Percentiles rank a stretch among this genome's conserved stretches.
These are phyloP conservation scores for Calameuta pallipes DNA, from an alignment of 2,888 invertebrate species.

Conservation along the genomic window DNA sequence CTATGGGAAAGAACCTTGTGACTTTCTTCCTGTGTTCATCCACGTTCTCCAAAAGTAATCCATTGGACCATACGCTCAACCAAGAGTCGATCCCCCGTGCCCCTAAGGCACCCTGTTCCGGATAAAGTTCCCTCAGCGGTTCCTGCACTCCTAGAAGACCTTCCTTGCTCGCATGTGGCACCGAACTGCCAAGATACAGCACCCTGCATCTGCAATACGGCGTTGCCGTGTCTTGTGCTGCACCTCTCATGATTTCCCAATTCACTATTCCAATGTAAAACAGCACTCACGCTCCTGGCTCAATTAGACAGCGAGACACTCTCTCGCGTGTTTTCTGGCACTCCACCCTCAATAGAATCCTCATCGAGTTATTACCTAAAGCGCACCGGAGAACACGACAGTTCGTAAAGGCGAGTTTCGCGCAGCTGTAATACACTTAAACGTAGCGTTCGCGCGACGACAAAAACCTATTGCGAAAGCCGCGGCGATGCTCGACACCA, in stretches of 20 bases:
- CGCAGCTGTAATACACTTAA: background rate
- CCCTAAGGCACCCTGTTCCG: slow-evolving; percentile 90
- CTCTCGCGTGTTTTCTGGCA: background rate
- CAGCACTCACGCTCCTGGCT: background rate
- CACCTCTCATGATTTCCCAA: slow-evolving; percentile 55
- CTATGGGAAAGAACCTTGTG: slow-evolving; percentile 95
- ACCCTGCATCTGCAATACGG: slow-evolving; percentile 97
- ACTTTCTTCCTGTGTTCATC: slow-evolving; percentile 95
- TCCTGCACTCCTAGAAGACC: slow-evolving; percentile 98
- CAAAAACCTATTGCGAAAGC: slow-evolving; percentile 30
- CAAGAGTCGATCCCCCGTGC: slow-evolving; percentile 94
- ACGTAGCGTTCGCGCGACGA: background rate
- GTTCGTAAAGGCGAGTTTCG: background rate
- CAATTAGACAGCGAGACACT: background rate
- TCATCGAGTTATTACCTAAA: background rate
- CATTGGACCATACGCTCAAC: slow-evolving; percentile 97
- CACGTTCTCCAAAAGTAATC: slow-evolving; percentile 93
- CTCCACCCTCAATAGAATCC: background rate
- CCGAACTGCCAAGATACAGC: slow-evolving; percentile 94
- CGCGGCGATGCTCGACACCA: slow-evolving; percentile 22
- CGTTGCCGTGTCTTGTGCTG: slow-evolving; percentile 79
- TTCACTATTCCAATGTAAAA: background rate
- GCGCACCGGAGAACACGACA: background rate
- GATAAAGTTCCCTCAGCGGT: slow-evolving; percentile 94
- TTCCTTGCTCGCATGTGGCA: slow-evolving; percentile 97